Evolutionary conservation across 2,888 invertebrate genomes (phyloP), one percentile per base, ranked within the genome.

Genomic region (Abscondita cerata): DNA sequence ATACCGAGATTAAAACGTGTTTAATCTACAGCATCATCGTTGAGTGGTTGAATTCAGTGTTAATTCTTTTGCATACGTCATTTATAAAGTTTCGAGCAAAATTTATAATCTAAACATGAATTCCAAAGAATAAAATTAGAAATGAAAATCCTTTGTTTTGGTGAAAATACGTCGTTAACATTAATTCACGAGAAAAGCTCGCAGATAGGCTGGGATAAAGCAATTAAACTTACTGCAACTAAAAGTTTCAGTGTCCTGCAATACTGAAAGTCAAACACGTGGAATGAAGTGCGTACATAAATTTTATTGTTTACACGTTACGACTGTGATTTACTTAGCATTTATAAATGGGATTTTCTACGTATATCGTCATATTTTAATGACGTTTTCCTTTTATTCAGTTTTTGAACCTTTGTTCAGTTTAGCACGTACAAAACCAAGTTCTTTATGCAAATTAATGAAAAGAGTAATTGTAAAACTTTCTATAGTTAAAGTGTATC

Each of bases 1-100:
- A 51, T 60, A 55, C 50, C 18, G 48, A 54, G 60, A 55, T 60
- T 60, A 55, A 48, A 53, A 18, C n/a, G 16, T 44, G 11, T 44
- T 18, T 8, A 16, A 12, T 8, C 5, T 41, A 16, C n/a, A 41
- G 16, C 31, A 6, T 5, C 9, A 9, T 31, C 9, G 31, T 31
- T 6, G 31, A 31, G 31, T 6, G 5, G 31, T 31, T 31, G 6
- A 31, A 31, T 6, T 9, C 31, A 31, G 31, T 31, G 13, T 41
- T 41, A 41, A 18, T 44, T 15, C 44, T 15, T 41, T 41, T 15
- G 8, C 15, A 41, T 41, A 41, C 16, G 13, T 9, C 41, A n/a
- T n/a, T 36, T 36, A 6, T n/a, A n/a, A n/a, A 44, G 19, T 44
- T 18, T 44, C 18, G 25, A 25, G 6, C 25, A 4, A 25, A 6